Percentiles rank a stretch among this genome's conserved stretches.
Conservation (phyloP, 2,113 vertebrate genomes). For the Oryzias melastigma region DNA sequence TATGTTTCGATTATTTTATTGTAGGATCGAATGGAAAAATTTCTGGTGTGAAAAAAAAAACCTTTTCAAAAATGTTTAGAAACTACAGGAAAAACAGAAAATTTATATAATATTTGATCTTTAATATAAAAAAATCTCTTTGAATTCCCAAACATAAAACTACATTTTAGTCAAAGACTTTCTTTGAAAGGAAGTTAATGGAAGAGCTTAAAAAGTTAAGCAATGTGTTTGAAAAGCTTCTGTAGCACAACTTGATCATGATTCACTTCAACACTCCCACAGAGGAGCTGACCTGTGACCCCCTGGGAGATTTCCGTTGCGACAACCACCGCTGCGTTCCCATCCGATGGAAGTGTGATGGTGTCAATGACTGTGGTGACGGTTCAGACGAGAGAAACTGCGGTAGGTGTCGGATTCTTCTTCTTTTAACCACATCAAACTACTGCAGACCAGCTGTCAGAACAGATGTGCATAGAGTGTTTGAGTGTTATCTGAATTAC, state of each 20-base stretch:
- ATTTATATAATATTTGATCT: no score
- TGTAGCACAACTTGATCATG: not conserved
- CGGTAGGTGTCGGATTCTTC: conserved; percentile 44
- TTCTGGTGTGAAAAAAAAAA: no score
- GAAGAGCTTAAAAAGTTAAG: no score
- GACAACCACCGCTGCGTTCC: conserved; percentile 75
- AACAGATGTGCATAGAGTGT: not conserved
- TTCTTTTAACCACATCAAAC: not conserved
- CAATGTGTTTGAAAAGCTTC: no score
- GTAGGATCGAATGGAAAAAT: no score
- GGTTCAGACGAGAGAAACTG: conserved; percentile 74
- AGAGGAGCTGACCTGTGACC: conserved; percentile 74
- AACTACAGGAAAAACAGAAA: no score
- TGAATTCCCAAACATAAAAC: no score
- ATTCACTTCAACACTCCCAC: conserved; percentile 15
- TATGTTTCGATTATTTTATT: no score
- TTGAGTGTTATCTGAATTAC: not conserved
- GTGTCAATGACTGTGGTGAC: conserved; percentile 68
- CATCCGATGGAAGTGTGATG: conserved; percentile 74
- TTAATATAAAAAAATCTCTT: no score
- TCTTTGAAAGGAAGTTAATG: no score
- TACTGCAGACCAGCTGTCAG: not conserved
- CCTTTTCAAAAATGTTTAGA: no score
- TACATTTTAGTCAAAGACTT: no score
- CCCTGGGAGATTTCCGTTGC: conserved; percentile 72